These are phyloP conservation scores for Tethya wilhelma DNA, from an alignment of 37 sponge, comb jelly and placozoan genomes.

Conservation along the genomic window DNA sequence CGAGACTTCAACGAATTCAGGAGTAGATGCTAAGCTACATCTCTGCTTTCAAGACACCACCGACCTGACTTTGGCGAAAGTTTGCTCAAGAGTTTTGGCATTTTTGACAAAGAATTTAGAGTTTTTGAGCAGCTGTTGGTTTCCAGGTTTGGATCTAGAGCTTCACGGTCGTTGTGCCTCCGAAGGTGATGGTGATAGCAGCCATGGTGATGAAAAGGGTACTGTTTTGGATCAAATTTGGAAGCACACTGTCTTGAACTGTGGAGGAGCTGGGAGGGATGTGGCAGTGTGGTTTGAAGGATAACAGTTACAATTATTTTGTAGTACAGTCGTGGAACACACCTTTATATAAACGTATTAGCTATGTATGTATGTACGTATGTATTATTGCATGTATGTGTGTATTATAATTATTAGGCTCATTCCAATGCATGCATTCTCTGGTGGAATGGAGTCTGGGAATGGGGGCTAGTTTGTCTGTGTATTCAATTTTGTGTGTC, in stretches of 20 bases:
- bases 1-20: conserved; percentile 16
- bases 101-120: conserved; percentile 34
- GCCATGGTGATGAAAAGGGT: neutral
- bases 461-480: no score
- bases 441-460: no score
- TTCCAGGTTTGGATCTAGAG: conserved; percentile 52
- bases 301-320: no score
- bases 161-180: neutral
- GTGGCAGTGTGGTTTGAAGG: conserved; percentile 43
- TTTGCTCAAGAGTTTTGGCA: conserved; percentile 25
- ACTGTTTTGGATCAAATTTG: conserved; percentile 39
- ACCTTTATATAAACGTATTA: no score
- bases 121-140: conserved; percentile 60
- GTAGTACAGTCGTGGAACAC: no score
- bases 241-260: conserved; percentile 35
- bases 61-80: neutral
- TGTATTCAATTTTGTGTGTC: no score
- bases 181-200: neutral
- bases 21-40: neutral
- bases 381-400: no score
- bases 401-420: no score
- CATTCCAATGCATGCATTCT: no score
- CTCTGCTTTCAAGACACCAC: conserved; percentile 22
- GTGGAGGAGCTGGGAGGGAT: neutral
- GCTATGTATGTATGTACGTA: no score